Conservation (phyloP, 2,888 invertebrate species). For the Philhelius pedissequus region DNA sequence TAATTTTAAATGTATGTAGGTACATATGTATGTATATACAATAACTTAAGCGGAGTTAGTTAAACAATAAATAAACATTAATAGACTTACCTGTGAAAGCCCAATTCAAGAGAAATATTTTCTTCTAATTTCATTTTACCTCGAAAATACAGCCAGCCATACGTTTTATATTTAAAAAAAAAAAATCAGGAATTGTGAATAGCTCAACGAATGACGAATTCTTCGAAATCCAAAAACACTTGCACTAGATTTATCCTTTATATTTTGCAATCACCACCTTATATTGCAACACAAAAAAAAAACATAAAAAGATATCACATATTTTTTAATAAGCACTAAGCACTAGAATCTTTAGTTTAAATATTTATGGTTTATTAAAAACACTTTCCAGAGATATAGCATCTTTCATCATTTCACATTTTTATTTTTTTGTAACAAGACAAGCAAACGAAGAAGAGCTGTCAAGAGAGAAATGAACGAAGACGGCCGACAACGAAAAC, state of each 20-base stretch:
- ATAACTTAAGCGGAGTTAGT: not conserved
- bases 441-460: not conserved
- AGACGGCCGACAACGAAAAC: not conserved
- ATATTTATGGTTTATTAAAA: not conserved
- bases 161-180: not conserved
- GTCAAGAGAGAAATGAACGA: not conserved
- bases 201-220: not conserved
- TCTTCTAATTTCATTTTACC: not conserved
- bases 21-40: not conserved
- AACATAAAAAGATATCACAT: not conserved
- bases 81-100: not conserved
- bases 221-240: not conserved
- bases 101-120: not conserved
- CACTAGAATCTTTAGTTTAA: not conserved
- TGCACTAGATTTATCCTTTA: not conserved
- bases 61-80: not conserved
- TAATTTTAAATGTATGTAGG: not conserved
- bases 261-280: not conserved
- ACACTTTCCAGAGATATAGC: too few relatives aligned
- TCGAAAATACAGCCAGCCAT: not conserved
- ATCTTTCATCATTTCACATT: too few relatives aligned
- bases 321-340: not conserved
- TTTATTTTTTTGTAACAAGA: not conserved
- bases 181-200: not conserved
- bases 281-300: not conserved